phyloP scores from a whole-genome alignment of 2,113 vertebrate species.

The Apteryx owenii region DNA sequence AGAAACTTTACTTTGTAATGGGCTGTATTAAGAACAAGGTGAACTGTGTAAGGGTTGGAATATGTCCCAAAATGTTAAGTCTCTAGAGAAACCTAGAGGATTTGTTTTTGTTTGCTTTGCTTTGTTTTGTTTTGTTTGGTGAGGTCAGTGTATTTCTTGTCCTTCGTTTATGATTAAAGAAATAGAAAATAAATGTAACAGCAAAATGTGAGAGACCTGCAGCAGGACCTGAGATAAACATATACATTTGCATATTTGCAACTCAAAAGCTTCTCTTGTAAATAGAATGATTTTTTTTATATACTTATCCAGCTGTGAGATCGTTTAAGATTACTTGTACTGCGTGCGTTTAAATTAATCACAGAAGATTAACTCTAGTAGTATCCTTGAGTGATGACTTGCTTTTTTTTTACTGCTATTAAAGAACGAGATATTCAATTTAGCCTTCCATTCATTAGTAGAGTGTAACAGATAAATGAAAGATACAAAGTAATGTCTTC shows the following conservation, averaged over 20 bases:
- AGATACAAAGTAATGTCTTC: neutral
- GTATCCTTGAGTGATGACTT: neutral
- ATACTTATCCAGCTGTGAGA: neutral
- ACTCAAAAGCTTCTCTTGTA: neutral
- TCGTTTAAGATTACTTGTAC: neutral
- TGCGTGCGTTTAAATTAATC: neutral
- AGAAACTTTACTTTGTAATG: neutral
- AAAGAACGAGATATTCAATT: neutral
- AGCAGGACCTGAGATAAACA: neutral
- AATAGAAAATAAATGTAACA: neutral
- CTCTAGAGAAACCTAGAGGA: neutral
- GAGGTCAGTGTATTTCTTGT: neutral
- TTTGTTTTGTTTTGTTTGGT: neutral
- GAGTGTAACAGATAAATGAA: conserved; percentile 12
- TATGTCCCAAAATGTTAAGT: fast-evolving
- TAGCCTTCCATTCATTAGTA: conserved; percentile 12
- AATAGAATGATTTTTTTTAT: neutral
- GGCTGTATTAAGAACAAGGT: neutral
- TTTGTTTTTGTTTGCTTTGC: neutral
- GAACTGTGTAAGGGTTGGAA: neutral
- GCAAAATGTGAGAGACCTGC: neutral
- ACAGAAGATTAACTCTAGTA: neutral
- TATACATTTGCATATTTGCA: neutral
- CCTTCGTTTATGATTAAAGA: neutral
- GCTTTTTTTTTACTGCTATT: neutral